Evolutionary conservation across 2,888 invertebrate species (phyloP).

Genomic region (Polymixis lichenea): DNA sequence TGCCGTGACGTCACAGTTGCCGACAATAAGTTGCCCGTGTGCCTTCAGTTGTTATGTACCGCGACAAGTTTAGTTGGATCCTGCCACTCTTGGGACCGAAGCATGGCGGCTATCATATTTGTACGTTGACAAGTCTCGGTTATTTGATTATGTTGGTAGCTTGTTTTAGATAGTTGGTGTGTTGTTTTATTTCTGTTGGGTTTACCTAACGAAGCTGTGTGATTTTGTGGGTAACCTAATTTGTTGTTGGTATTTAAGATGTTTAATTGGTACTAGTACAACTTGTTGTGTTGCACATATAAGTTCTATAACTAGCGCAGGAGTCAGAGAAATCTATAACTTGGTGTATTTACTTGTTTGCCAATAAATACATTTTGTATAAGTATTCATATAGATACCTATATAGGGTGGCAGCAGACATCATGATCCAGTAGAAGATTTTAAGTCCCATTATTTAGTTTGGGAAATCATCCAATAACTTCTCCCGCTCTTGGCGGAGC

Average conservation of each 20-base stretch:
- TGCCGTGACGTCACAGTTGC: too few species aligned
- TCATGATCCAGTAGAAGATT: too few species aligned
- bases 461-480: too few species aligned
- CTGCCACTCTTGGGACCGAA: constrained; percentile 59
- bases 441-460: too few species aligned
- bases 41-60: constrained; percentile 30
- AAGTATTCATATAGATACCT: too few species aligned
- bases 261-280: neutral
- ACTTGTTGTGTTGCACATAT: neutral
- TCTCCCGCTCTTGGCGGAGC: too few species aligned
- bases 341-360: too few species aligned
- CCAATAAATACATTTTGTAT: too few species aligned
- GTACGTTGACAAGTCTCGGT: constrained; percentile 64
- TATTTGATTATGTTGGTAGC: constrained; percentile 68
- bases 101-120: constrained; percentile 68
- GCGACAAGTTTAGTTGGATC: constrained; percentile 65
- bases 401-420: too few species aligned
- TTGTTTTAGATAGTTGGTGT: constrained; percentile 61
- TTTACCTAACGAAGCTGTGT: constrained; percentile 26
- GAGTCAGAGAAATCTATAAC: too few species aligned
- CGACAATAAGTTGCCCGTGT: constrained; percentile 30
- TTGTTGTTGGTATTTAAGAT: constrained; percentile 9
- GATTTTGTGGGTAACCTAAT: constrained; percentile 16
- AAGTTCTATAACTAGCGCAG: too few species aligned
- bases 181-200: constrained; percentile 56